Evolutionary conservation across 2,888 invertebrate species (phyloP).

Genomic region (Ochropleura leucogaster): DNA sequence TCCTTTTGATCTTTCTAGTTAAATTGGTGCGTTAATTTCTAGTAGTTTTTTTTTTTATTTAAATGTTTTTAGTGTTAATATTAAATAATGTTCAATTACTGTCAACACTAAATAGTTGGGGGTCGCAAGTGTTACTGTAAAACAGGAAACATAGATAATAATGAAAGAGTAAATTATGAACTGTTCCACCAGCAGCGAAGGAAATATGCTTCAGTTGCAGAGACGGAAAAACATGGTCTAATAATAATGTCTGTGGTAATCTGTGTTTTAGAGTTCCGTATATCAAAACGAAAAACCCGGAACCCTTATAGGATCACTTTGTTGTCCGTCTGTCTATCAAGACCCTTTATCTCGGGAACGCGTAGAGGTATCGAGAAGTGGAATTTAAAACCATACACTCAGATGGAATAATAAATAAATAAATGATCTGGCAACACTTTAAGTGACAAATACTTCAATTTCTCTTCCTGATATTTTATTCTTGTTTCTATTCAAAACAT

Average conservation of each 20-base stretch:
- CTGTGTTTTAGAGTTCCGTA: background rate
- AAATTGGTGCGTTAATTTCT: conserved; percentile 67
- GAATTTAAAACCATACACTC: too few species aligned
- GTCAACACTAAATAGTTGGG: conserved; percentile 63
- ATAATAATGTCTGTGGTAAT: conserved; percentile 48
- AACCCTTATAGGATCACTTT: too few species aligned
- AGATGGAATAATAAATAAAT: too few species aligned
- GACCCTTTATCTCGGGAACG: too few species aligned
- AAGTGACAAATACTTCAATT: too few species aligned
- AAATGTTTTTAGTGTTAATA: conserved; percentile 67
- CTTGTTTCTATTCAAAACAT: too few species aligned
- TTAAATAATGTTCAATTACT: conserved; percentile 70
- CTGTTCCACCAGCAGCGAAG: conserved; percentile 35
- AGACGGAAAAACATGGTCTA: conserved; percentile 51
- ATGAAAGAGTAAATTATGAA: conserved; percentile 57
- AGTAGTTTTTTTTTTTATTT: conserved; percentile 66
- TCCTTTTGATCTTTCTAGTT: conserved; percentile 69
- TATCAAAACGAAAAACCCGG: too few species aligned
- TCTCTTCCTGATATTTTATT: too few species aligned
- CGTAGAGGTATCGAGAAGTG: too few species aligned
- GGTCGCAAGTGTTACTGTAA: conserved; percentile 53
- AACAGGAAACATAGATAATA: conserved; percentile 67
- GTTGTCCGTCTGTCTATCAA: too few species aligned
- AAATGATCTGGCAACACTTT: too few species aligned
- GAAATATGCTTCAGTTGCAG: conserved; percentile 58